Evolutionary conservation across 2,888 invertebrate genomes (phyloP).

Genomic region (Chrysolina oricalcia): DNA sequence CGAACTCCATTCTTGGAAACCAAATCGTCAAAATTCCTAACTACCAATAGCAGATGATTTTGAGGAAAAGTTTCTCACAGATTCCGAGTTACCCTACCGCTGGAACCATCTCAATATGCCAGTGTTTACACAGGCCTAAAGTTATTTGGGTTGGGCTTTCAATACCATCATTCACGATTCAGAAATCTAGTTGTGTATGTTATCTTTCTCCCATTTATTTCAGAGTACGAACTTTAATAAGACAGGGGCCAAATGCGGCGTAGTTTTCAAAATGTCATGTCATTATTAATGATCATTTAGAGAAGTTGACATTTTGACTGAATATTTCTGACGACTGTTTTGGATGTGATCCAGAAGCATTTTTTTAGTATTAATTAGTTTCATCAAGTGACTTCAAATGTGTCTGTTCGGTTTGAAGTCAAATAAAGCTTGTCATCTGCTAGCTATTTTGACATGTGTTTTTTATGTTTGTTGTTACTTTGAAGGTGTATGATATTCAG

Average conservation of each 20-base stretch:
- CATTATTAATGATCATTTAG: conserved; percentile 64
- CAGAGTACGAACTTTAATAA: conserved; percentile 57
- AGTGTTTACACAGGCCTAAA: conserved; percentile 41
- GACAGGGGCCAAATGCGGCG: conserved; percentile 57
- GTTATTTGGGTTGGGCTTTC: conserved; percentile 38
- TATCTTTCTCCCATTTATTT: conserved; percentile 54
- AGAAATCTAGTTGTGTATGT: conserved; percentile 50
- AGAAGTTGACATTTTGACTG: conserved; percentile 62
- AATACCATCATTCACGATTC: conserved; percentile 50
- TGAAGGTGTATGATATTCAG: no score
- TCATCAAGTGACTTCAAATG: conserved; percentile 51
- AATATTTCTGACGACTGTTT: conserved; percentile 61
- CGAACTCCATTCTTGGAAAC: no score
- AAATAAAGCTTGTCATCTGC: conserved; percentile 40
- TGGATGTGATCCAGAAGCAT: conserved; percentile 59
- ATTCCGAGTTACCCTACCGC: not conserved
- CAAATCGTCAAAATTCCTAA: not conserved
- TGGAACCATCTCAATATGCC: conserved; percentile 29
- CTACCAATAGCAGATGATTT: not conserved
- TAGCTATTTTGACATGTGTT: conserved; percentile 32
- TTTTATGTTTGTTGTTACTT: conserved; percentile 3
- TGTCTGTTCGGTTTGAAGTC: conserved; percentile 34
- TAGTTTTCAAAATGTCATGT: conserved; percentile 61
- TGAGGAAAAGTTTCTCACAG: not conserved
- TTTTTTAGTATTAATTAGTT: conserved; percentile 63